A percentile compares a stretch with the other conserved stretches of the same genome.
These are phyloP conservation scores for Neoniphon sammara DNA, from an alignment of 2,797 vertebrate species.

Conservation along the genomic window DNA sequence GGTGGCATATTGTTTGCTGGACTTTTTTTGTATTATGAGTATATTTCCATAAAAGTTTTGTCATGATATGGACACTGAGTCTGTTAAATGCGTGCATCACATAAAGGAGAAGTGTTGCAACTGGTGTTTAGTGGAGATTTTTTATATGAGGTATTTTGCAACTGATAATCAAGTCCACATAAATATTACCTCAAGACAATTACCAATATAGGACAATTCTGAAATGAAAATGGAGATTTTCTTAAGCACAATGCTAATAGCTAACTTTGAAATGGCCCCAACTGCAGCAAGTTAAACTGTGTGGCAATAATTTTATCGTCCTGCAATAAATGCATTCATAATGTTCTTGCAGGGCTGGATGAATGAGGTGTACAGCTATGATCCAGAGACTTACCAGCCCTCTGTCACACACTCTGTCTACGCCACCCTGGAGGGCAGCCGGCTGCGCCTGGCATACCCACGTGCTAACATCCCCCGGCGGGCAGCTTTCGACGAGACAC, in stretches of 20 bases:
- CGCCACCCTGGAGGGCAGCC: constrained; percentile 81
- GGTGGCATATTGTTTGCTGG: constrained; percentile 4
- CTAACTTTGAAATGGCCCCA: too few species aligned
- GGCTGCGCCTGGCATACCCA: constrained; percentile 84
- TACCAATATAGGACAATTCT: background rate
- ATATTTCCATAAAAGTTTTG: too few species aligned
- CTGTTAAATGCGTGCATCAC: background rate
- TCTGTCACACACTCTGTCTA: constrained; percentile 85
- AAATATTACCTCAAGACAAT: constrained; percentile 5
- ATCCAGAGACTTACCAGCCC: constrained; percentile 87
- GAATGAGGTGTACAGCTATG: constrained; percentile 85
- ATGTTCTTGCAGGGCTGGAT: constrained; percentile 86
- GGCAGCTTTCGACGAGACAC: constrained; percentile 82
- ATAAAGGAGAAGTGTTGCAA: too few species aligned
- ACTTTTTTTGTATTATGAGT: too few species aligned
- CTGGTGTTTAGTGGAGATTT: too few species aligned
- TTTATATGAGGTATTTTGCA: too few species aligned
- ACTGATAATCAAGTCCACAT: too few species aligned
- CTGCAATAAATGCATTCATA: background rate
- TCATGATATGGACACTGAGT: background rate
- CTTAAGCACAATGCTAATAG: too few species aligned
- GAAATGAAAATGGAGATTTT: background rate
- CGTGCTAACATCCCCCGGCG: constrained; percentile 81
- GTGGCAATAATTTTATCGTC: background rate
- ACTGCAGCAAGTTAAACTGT: background rate